A percentile compares a stretch with the other conserved stretches of the same genome.
Evolutionary conservation across 1,140 invertebrate genomes (phyloP).

Genomic region (Ericerus pela): DNA sequence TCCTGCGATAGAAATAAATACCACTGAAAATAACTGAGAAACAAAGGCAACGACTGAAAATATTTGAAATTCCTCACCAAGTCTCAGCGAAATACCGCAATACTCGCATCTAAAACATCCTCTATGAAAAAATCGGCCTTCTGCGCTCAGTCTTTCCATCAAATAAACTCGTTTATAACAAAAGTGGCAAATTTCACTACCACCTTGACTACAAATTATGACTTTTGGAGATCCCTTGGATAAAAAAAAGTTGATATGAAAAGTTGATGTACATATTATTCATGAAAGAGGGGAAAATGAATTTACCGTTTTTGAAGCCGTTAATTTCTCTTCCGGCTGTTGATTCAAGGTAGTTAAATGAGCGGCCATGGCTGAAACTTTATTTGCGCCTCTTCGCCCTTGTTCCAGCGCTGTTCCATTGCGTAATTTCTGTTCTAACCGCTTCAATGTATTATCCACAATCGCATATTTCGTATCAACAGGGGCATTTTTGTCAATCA

Average conservation of each 20-base stretch:
- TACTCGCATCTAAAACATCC: constrained; percentile 67
- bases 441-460: constrained; percentile 65
- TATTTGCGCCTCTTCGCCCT: constrained; percentile 54
- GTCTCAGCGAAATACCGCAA: constrained; percentile 48
- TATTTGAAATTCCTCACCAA: constrained; percentile 36
- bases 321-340: constrained; percentile 32
- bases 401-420: constrained; percentile 54
- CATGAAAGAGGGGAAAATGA: too few relatives aligned
- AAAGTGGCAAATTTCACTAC: constrained; percentile 69
- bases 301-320: constrained; percentile 32
- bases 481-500: constrained; percentile 29
- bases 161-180: constrained; percentile 75
- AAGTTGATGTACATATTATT: too few relatives aligned
- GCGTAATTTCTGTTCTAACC: constrained; percentile 62
- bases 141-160: constrained; percentile 70
- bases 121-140: constrained; percentile 74
- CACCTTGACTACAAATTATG: constrained; percentile 43
- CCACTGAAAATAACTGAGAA: not conserved
- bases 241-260: too few relatives aligned
- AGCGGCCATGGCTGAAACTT: constrained; percentile 74
- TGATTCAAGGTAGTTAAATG: constrained; percentile 52
- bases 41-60: not conserved
- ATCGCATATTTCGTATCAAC: constrained; percentile 41
- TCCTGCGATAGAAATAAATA: constrained; percentile 29
- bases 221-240: constrained; percentile 41